Base-by-base conservation (phyloP, 53 echinoderm and acorn worm genomes). In the Actinopyga echinites region DNA sequence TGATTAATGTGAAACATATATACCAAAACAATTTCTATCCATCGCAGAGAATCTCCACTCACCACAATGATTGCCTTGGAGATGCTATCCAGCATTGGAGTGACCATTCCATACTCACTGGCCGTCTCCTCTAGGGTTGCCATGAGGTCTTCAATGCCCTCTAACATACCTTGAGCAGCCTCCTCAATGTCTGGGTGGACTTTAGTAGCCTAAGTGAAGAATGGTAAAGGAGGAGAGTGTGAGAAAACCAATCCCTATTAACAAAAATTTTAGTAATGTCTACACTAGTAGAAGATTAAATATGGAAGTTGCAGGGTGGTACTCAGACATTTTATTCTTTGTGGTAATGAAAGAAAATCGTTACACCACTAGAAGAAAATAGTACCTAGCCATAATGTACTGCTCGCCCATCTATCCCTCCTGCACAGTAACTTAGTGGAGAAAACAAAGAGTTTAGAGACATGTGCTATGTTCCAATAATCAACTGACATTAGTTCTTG, bases 101-200 rank as follows among this genome's bases (percentile, higher is more conserved):
- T 90, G 53, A 96, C 90, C 64, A 93, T 93, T 56, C 96, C 96
- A 88, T 93, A 96, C 84, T 96, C 93, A 80, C 93, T 96, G 63
- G 93, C 93, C 3, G 93, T 89, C 64, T 93, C 96, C 77, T 96
- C 96, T 33, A 96, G 87, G 19, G 93, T 96, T 30, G 89, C 73
- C 66, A 91, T 93, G 2, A 93, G 84, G 53, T 96, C 93, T 79
- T 93, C 91, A 24, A 91, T 87, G 0, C 93, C 93, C 57, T 96
- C 96, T 53, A 86, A 89, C 90, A 90, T 96, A 64, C 96, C 93
- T 42, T 89, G 85, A 22, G 93, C 96, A 6, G 96, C 92, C 59
- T 96, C 96, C 55, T 93, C 91, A 52, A 96, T 93, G 30, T 91
- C 93, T 32, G 85, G 59, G 59, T 96, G 96, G 22, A 93, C 93